Base-by-base conservation (phyloP, 2,888 invertebrate genomes). In the Nezara viridula region DNA sequence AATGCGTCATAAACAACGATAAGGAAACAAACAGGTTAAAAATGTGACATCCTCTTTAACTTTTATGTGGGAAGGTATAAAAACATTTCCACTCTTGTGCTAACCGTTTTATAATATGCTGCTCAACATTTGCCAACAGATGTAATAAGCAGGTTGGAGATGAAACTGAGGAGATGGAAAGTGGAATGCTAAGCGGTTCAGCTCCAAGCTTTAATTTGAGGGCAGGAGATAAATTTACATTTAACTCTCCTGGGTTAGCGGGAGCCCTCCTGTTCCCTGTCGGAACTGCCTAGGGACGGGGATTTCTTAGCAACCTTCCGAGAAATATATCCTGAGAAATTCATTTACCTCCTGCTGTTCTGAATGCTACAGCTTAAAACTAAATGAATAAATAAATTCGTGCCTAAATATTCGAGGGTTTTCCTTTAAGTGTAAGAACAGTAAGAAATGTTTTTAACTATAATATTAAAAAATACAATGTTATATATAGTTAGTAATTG, bases 181-280 rank as follows among this genome's bases (percentile, higher is more conserved):
- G 60, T 60, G 60, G 32, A 37, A 37, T 37, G 66, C 66, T 73
- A 73, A 73, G 66, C 66, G 32, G 66, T 73, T 73, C 66, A 73
- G 37, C 66, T 32, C 66, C 19, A 37, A 73, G 37, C 37, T 73
- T 73, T 73, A 73, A 73, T 73, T 73, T 73, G 32, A 73, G 66
- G 66, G 19, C 32, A 37, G 66, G 66, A 73, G 32, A 73, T 73
- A 73, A 73, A 73, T 73, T 73, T 73, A 73, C 66, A 73, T 73
- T 73, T 73, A 73, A 37, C 32, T 19, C 32, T 9, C 1, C 37
- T 7, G 37, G 19, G 66, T 16, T 60, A 14, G 60, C 27, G 27
- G 4, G 60, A 27, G 37, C 66, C 66, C 37, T 7, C 66, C 66
- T 37, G 32, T 37, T 21, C 16, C 66, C 32, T 21, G 32, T 6